Base-by-base conservation (phyloP, 1,140 invertebrate species). In the Hylaeus volcanicus region DNA sequence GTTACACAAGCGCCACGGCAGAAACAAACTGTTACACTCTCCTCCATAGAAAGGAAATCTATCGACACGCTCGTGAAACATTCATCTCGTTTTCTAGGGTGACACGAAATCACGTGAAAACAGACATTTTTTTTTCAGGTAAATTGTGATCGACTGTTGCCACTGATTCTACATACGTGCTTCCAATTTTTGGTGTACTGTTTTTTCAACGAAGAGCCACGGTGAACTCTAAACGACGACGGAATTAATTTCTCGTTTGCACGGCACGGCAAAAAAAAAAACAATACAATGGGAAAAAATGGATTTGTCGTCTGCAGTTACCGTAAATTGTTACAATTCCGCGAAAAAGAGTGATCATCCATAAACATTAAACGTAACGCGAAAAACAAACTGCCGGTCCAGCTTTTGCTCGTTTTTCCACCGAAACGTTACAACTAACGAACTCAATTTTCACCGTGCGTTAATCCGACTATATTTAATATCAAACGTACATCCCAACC, bases 61-160 rank as follows among this genome's bases (percentile, higher is more conserved):
- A 64, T 79, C n/a, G 48, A 41, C 53, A 61, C 65, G n/a, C 45
- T 45, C 48, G 45, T 37, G 66, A 39, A 51, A 61, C 66, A 11
- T 71, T 77, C 26, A 71, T 51, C 56, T 14, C 14, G 14, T 15
- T 37, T 26, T 41, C 37, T 43, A 48, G 58, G 26, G 4, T 1
- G 37, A 12, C 5, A 53, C 14, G 14, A 15, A 5, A 14, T 9
- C 39, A 64, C 63, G 2, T 5, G 43, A 5, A n/a, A n/a, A 51
- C 26, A 8, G 41, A 26, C 15, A 58, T 64, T 79, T 41, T 73
- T 45, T 8, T 1, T 37, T 26, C 26, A 26, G 14, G 9, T 37
- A 45, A 72, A 78, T 78, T 51, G 45, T 45, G 48, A 79, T 73
- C 58, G 55, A 77, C 56, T 3, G 48, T n/a, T 64, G 48, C 39